Percentiles rank a stretch among this genome's conserved stretches.
phyloP scores from a whole-genome alignment of 2,797 vertebrate species.

The Artibeus lituratus region DNA sequence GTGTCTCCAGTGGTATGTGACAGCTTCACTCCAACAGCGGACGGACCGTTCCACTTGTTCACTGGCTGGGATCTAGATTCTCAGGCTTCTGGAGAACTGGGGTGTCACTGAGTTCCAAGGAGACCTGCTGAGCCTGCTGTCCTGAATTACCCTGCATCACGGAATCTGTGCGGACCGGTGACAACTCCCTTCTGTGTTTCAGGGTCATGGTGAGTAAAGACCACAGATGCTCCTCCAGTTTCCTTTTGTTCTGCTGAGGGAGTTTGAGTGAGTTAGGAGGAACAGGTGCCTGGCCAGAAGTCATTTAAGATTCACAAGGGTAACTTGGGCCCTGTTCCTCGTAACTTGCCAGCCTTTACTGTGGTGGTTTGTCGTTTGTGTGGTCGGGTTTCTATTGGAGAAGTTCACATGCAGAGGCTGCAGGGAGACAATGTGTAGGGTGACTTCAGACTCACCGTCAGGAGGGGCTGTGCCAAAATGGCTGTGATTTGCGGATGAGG shows the following conservation, averaged over 20 bases:
- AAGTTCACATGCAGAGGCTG: background rate
- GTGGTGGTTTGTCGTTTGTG: background rate
- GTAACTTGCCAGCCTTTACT: no score
- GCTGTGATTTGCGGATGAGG: background rate
- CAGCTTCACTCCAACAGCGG: background rate
- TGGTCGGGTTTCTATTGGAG: background rate
- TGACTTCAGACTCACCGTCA: no score
- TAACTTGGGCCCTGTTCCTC: background rate
- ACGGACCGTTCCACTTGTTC: background rate
- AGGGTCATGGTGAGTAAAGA: background rate
- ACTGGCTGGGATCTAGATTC: background rate
- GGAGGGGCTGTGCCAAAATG: background rate
- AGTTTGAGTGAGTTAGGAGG: background rate
- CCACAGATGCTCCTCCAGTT: fast-evolving
- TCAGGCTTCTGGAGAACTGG: background rate
- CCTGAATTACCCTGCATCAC: fast-evolving
- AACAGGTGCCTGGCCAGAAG: background rate
- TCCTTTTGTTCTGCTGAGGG: background rate
- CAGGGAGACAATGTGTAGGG: background rate
- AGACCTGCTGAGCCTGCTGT: fast-evolving
- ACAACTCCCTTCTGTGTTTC: background rate
- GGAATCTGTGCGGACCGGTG: background rate
- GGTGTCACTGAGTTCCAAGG: background rate
- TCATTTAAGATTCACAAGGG: background rate
- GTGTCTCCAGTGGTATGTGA: background rate